Evolutionary conservation across 2,888 invertebrate genomes (phyloP), one percentile per base, ranked within the genome.

Genomic region (Brachyopa scutellaris): DNA sequence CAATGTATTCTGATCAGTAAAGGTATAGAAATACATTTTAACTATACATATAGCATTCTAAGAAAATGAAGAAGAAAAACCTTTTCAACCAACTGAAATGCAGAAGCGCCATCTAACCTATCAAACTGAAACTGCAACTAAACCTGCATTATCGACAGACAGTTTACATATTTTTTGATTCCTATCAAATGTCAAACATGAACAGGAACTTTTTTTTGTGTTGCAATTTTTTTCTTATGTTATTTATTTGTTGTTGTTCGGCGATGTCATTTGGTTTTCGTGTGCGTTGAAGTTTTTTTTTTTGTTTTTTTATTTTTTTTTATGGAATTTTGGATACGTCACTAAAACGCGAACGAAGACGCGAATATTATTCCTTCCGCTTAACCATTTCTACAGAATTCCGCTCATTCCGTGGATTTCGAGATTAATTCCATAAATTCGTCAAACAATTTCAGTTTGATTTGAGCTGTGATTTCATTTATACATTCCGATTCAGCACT

Each of bases 241-340:
- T 62, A 29, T 62, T 38, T 70, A 55, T 26, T 19, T 67, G 31
- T 59, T 57, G 55, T 80, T 74, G 55, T 62, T 73, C 51, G 21
- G 49, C 59, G 40, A 51, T 62, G 51, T 72, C 61, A 72, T n/a
- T 53, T 42, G 31, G 40, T 15, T 53, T 74, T 80, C 47, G 31
- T 73, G 55, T 59, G 64, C 21, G 59, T 67, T 61, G 26, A 72
- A 26, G 26, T 38, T 33, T 47, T 77, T 66, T 23, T 59, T 72
- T 26, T 49, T 26, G n/a, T n/a, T n/a, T n/a, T n/a, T n/a, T n/a
- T n/a, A n/a, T n/a, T n/a, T n/a, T n/a, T n/a, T 59, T 76, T 69
- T 23, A 7, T 62, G 67, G 57, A 80, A 74, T 80, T 67, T 74
- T 62, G 53, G 55, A 69, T 74, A 79, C 79, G 79, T 79, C 74